Percentiles rank a stretch among this genome's conserved stretches.
phyloP scores from a whole-genome alignment of 1,140 invertebrate species.

The Limonius californicus region DNA sequence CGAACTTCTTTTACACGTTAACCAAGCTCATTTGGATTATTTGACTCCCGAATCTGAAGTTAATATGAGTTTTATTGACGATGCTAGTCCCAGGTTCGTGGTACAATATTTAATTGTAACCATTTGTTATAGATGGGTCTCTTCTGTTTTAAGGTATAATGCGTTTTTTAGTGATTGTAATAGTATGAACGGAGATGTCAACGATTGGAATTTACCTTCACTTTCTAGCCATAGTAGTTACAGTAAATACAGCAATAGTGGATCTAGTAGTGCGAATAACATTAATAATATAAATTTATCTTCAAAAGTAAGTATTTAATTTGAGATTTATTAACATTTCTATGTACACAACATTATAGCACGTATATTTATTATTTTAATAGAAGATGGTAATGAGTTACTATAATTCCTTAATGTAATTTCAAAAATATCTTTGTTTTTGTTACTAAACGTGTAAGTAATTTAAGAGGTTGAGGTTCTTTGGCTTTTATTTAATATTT shows the following conservation, averaged over 20 bases:
- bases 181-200: conserved; percentile 26
- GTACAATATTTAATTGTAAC: background rate
- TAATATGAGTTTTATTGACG: conserved; percentile 58
- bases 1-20: conserved; percentile 74
- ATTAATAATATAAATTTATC: conserved; percentile 45
- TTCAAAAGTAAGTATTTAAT: conserved; percentile 39
- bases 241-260: conserved; percentile 24
- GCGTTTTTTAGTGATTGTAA: conserved; percentile 34
- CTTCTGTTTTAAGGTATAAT: too few species aligned
- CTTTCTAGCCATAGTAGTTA: conserved; percentile 29
- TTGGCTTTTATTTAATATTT: too few species aligned
- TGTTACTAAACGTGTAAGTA: too few species aligned
- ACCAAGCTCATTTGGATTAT: conserved; percentile 75
- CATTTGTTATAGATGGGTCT: background rate
- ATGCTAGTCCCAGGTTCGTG: conserved; percentile 59
- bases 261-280: conserved; percentile 25
- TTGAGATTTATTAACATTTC: background rate
- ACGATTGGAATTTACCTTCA: conserved; percentile 39
- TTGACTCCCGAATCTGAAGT: conserved; percentile 65
- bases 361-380: too few species aligned
- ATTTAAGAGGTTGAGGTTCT: too few species aligned
- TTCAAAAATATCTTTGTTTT: too few species aligned
- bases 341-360: too few species aligned
- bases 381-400: too few species aligned
- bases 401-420: too few species aligned